Percentiles rank a stretch among this genome's conserved stretches.
These are phyloP conservation scores for Meghimatium bilineatum DNA, from an alignment of 2,888 invertebrate genomes.

Conservation along the genomic window DNA sequence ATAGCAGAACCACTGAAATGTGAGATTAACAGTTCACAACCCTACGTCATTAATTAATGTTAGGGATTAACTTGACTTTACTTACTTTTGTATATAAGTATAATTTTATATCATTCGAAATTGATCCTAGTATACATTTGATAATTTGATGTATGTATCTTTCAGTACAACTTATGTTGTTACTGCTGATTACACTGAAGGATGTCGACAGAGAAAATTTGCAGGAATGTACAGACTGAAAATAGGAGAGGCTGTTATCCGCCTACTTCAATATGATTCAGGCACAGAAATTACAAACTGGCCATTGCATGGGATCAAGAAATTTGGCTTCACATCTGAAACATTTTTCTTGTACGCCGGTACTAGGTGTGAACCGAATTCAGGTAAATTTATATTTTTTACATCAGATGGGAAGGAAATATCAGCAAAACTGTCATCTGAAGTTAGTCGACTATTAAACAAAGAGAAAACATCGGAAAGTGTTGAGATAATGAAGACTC, in stretches of 20 bases:
- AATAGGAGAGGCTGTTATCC: neutral
- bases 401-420: conserved; percentile 52
- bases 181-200: conserved; percentile 25
- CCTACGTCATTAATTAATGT: no score
- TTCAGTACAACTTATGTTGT: conserved; percentile 26
- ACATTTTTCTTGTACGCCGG: conserved; percentile 72
- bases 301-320: conserved; percentile 68
- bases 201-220: neutral
- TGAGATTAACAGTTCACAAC: no score
- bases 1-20: no score
- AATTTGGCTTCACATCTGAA: conserved; percentile 66
- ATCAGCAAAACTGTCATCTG: conserved; percentile 23
- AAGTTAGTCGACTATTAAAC: neutral
- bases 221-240: conserved; percentile 6
- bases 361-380: conserved; percentile 71
- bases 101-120: no score
- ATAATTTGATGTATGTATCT: conserved; percentile 5
- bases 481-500: neutral
- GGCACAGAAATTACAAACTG: conserved; percentile 52
- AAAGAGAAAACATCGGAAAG: neutral
- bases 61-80: no score
- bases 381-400: conserved; percentile 56
- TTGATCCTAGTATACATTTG: neutral
- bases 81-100: no score
- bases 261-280: neutral